phyloP scores from a whole-genome alignment of 2,113 vertebrate genomes.

The Halichoerus grypus region DNA sequence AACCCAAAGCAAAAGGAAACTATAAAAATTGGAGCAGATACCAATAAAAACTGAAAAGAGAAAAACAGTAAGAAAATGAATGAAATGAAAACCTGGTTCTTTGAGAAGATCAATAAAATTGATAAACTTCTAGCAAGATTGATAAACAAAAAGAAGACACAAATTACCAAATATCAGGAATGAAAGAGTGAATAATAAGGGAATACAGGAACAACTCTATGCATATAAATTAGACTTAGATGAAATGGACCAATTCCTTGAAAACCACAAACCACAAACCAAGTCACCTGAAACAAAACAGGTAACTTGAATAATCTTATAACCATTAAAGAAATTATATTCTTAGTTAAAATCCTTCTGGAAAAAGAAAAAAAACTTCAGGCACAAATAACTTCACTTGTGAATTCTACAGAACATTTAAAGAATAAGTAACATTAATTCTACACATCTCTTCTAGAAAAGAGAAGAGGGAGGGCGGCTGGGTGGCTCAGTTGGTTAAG shows the following conservation, averaged over 20 bases:
- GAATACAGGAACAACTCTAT: not conserved
- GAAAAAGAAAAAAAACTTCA: not conserved
- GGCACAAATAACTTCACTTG: not conserved
- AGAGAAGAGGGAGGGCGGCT: not conserved
- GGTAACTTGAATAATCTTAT: not conserved
- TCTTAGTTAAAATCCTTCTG: not conserved
- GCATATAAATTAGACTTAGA: conserved; percentile 30
- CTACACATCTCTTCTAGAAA: not conserved
- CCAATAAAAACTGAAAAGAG: not conserved
- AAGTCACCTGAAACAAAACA: not conserved
- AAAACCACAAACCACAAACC: not conserved
- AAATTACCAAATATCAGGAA: conserved; percentile 33
- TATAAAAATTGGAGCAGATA: not conserved
- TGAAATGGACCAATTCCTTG: not conserved
- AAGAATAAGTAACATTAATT: conserved; percentile 24
- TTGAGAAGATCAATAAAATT: not conserved
- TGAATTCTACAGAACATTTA: conserved; percentile 12
- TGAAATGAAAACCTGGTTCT: conserved; percentile 19
- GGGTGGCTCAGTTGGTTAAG: too few relatives aligned
- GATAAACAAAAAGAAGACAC: not conserved
- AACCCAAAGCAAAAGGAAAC: not conserved
- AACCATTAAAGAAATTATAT: conserved; percentile 27
- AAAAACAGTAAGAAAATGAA: conserved; percentile 27
- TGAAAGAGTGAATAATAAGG: not conserved
- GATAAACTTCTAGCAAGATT: not conserved